These are phyloP conservation scores for Ornithoptera priamus DNA, from an alignment of 2,888 invertebrate species.

Conservation along the genomic window DNA sequence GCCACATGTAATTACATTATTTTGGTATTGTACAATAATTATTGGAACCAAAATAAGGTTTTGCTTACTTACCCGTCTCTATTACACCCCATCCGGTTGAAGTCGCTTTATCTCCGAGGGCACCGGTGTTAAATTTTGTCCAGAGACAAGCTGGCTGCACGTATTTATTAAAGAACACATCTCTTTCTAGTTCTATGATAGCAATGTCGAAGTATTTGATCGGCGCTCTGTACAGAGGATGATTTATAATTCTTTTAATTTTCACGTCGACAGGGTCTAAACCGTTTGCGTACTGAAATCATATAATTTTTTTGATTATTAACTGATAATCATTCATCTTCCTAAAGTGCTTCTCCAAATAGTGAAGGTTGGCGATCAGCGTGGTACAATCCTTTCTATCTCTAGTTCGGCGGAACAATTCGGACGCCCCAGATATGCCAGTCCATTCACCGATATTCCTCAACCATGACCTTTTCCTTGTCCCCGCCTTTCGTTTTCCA, in stretches of 20 bases:
- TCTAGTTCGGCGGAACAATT: too few relatives aligned
- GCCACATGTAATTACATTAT: too few relatives aligned
- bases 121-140: constrained; percentile 29
- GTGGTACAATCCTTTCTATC: too few relatives aligned
- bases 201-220: constrained; percentile 45
- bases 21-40: background rate
- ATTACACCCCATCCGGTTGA: constrained; percentile 44
- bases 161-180: constrained; percentile 32
- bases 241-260: constrained; percentile 38
- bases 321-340: too few relatives aligned
- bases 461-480: too few relatives aligned
- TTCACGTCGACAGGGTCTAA: constrained; percentile 33
- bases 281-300: constrained; percentile 31
- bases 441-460: too few relatives aligned
- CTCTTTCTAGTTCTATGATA: constrained; percentile 36
- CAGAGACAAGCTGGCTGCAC: constrained; percentile 43
- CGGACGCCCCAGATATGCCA: too few relatives aligned
- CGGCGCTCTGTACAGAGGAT: constrained; percentile 39
- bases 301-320: background rate
- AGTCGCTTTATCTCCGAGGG: constrained; percentile 30
- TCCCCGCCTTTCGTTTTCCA: too few relatives aligned
- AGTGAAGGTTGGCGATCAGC: too few relatives aligned
- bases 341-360: too few relatives aligned
- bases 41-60: background rate
- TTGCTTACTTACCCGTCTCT: constrained; percentile 35